Conservation (phyloP, 2,888 invertebrate species). For the Aphodius sticticus region DNA sequence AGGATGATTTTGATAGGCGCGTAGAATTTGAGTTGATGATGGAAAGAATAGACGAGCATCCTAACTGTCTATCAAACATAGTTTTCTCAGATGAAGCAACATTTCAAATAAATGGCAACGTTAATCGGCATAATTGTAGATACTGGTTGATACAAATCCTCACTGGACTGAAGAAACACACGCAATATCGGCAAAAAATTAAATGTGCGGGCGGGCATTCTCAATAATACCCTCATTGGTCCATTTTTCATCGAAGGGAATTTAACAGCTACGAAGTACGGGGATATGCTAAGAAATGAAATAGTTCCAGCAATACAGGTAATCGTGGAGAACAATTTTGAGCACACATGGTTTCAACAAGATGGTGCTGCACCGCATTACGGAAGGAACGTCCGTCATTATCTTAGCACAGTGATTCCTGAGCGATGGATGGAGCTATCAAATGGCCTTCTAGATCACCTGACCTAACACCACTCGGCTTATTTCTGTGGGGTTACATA, state of each 20-base stretch:
- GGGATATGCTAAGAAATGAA: conserved; percentile 5
- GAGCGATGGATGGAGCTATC: too few species aligned
- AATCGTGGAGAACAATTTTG: neutral
- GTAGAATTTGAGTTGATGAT: neutral
- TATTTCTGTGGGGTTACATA: too few species aligned
- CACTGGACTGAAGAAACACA: neutral
- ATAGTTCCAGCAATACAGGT: neutral
- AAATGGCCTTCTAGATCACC: too few species aligned
- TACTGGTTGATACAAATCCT: neutral
- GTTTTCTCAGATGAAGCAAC: conserved; percentile 7
- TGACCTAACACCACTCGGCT: too few species aligned
- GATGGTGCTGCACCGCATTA: conserved; percentile 14
- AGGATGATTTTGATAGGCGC: neutral
- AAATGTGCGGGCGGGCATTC: conserved; percentile 10
- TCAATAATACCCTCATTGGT: neutral
- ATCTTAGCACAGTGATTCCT: too few species aligned
- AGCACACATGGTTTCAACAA: conserved; percentile 10
- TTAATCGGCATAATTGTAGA: conserved; percentile 4
- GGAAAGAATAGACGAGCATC: neutral
- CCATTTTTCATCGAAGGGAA: conserved; percentile 7
- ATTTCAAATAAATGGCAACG: conserved; percentile 4
- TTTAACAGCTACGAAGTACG: neutral
- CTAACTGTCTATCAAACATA: neutral
- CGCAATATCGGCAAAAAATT: neutral
- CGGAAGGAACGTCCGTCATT: too few species aligned